Evolutionary conservation across 2,888 invertebrate species (phyloP), one percentile per base, ranked within the genome.

Genomic region (Aplocera efformata): DNA sequence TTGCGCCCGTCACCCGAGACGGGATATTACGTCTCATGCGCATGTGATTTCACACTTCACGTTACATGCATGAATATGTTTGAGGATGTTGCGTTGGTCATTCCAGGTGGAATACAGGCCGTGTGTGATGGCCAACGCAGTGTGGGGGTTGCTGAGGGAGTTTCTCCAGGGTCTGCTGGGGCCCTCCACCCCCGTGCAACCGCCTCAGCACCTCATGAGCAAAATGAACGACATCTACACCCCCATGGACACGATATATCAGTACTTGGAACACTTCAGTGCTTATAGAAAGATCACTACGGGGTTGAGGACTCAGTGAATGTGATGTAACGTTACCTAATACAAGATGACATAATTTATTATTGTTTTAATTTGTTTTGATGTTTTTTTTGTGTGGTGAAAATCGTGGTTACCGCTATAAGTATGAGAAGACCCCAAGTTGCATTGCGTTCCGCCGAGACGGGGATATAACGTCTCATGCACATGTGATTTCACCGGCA

Each of bases 211-310:
- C 66, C 83, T 94, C 0, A 84, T 93, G 67, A 91, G 90, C 56
- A 90, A 93, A 49, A 93, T 95, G 92, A 95, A 94, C 66, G 95
- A 95, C 33, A 90, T 94, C 37, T 98, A 96, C 77, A 94, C 94
- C 17, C 97, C 98, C 0, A 93, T 96, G 57, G 97, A 98, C 72
- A 97, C 97, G 0, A 93, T 98, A 48, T 95, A 96, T 58, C 98
- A 98, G 72, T 98, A 98, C 72, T 88, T 98, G 66, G 98, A 98
- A 79, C 96, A 98, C 69, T 98, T 98, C 71, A 94, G 94, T 48
- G 92, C 94, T 39, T 96, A 96, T 63, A 91, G 97, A 41, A 98
- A 98, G 72, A 89, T 92, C 1, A 91, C 93, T 0, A 40, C 40
- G 1, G 92, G 92, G 0, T 42, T 82, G 40, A 63, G 85, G 32